These are phyloP conservation scores for Danio choprae DNA, from an alignment of 2,797 vertebrate genomes.

Conservation along the genomic window DNA sequence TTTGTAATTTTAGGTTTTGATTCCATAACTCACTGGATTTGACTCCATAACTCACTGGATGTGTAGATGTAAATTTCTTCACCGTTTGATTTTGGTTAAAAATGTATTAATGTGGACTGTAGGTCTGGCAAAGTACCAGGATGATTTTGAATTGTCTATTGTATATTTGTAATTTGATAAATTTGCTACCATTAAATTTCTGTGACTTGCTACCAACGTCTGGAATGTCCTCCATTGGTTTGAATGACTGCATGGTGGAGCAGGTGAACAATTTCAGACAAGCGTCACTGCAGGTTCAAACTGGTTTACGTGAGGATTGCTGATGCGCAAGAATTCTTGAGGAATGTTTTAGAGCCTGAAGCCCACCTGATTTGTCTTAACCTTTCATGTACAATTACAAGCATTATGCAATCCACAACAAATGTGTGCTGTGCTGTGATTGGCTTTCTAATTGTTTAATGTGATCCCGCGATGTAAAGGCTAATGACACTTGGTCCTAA, in stretches of 20 bases:
- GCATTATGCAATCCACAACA: conserved; percentile 3
- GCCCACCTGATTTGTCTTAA: conserved; percentile 26
- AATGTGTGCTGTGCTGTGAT: neutral
- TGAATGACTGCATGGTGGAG: conserved; percentile 22
- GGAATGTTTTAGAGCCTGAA: conserved; percentile 55
- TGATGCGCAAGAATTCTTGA: conserved; percentile 68
- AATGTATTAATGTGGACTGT: neutral
- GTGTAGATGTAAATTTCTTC: neutral
- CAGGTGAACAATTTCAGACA: conserved; percentile 61
- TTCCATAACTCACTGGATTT: no score
- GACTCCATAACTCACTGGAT: no score
- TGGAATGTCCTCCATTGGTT: neutral
- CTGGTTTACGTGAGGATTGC: conserved; percentile 71
- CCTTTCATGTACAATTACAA: neutral
- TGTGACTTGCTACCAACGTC: conserved; percentile 1
- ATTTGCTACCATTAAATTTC: neutral
- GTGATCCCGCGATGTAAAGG: neutral
- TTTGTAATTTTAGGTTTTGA: neutral
- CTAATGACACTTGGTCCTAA: neutral
- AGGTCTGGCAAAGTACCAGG: neutral
- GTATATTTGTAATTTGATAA: neutral
- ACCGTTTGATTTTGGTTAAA: neutral
- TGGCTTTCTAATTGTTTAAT: neutral
- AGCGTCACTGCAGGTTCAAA: conserved; percentile 74
- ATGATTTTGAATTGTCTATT: neutral